These are phyloP conservation scores for Prorops nasuta DNA, from an alignment of 1,140 invertebrate genomes.

Conservation along the genomic window DNA sequence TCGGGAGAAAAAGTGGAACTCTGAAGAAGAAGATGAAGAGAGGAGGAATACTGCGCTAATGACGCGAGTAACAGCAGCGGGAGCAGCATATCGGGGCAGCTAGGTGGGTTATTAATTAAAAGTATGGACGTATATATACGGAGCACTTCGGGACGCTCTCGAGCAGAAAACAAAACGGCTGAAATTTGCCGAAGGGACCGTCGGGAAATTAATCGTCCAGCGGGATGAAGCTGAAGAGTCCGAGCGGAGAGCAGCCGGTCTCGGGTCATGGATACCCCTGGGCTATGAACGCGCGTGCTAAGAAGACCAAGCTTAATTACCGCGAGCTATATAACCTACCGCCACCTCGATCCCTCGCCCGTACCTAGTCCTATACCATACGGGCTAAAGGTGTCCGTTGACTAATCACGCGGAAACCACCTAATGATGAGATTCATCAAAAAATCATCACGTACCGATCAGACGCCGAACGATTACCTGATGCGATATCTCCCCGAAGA, in stretches of 20 bases:
- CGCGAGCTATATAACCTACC: conserved; percentile 4
- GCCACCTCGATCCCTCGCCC: too few relatives aligned
- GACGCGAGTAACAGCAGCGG: conserved; percentile 48
- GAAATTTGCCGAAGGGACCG: conserved; percentile 40
- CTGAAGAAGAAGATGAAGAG: conserved; percentile 18
- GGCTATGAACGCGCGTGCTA: conserved; percentile 32
- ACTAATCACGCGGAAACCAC: conserved; percentile 33
- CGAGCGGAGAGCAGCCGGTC: conserved; percentile 18
- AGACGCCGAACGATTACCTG: too few relatives aligned
- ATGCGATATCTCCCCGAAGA: too few relatives aligned
- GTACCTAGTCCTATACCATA: too few relatives aligned
- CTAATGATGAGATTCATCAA: conserved; percentile 40
- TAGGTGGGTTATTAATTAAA: conserved; percentile 53
- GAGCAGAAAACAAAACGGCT: conserved; percentile 16
- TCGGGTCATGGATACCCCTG: conserved; percentile 40
- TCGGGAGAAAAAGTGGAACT: conserved; percentile 17
- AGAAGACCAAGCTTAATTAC: conserved; percentile 37
- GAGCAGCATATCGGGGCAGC: conserved; percentile 41
- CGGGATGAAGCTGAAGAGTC: conserved; percentile 38
- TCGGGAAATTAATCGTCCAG: conserved; percentile 47
- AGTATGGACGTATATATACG: conserved; percentile 38
- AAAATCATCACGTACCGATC: conserved; percentile 33
- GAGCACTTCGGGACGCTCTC: too few relatives aligned
- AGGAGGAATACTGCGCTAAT: conserved; percentile 42
- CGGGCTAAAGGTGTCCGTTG: conserved; percentile 2